These are phyloP conservation scores for Rostratula benghalensis DNA, from an alignment of 2,113 vertebrate genomes.

Conservation along the genomic window DNA sequence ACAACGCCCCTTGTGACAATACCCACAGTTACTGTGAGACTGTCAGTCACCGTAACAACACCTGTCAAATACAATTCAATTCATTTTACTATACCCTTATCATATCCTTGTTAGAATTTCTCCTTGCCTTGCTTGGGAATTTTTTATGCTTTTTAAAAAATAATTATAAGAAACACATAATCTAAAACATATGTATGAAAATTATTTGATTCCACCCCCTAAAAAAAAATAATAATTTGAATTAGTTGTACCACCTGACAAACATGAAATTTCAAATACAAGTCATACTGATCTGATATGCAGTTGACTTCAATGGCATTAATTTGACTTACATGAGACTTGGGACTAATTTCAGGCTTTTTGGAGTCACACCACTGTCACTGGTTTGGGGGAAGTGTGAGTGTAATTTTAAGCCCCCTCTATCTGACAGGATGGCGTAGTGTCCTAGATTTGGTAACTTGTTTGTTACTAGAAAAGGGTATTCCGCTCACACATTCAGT, in stretches of 20 bases:
- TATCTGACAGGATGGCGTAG: not conserved
- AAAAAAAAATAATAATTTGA: not conserved
- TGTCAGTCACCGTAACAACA: not conserved
- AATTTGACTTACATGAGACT: not conserved
- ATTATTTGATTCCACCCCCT: not conserved
- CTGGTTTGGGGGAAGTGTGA: not conserved
- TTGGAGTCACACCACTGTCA: not conserved
- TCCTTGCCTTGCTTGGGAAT: not conserved
- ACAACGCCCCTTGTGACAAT: rapidly evolving
- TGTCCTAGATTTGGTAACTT: constrained; percentile 16
- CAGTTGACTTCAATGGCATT: not conserved
- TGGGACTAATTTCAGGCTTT: not conserved
- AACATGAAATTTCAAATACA: not conserved
- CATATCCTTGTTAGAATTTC: not conserved
- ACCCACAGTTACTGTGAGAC: not conserved
- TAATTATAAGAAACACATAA: not conserved
- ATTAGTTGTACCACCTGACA: not conserved
- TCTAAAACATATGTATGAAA: not conserved
- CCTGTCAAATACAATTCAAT: not conserved
- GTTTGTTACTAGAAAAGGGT: not conserved
- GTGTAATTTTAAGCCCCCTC: not conserved
- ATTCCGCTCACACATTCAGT: constrained; percentile 14
- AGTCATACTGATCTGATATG: not conserved
- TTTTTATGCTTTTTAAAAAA: not conserved
- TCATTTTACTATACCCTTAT: not conserved